Evolutionary conservation across 2,888 invertebrate genomes (phyloP).

Genomic region (Macrosoma leucophasiata): DNA sequence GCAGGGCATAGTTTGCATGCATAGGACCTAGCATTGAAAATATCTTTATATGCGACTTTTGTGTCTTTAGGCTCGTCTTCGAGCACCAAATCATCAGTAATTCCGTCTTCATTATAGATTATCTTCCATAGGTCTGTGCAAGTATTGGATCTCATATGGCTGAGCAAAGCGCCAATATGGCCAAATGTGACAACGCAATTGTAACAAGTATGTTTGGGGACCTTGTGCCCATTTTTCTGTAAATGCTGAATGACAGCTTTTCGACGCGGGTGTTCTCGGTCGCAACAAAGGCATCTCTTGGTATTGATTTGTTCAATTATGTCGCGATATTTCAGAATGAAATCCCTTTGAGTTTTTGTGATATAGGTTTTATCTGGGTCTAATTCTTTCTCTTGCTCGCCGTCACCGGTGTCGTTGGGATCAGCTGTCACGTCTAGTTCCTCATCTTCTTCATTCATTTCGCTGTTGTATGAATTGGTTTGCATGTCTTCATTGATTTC

Average conservation of each 20-base stretch:
- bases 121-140: constrained; percentile 71
- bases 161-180: constrained; percentile 67
- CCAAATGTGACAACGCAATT: constrained; percentile 77
- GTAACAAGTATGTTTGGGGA: constrained; percentile 78
- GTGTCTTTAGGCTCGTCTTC: constrained; percentile 55
- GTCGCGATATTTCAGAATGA: constrained; percentile 60
- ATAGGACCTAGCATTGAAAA: constrained; percentile 69
- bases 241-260: constrained; percentile 72
- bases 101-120: constrained; percentile 66
- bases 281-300: constrained; percentile 65
- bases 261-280: constrained; percentile 62
- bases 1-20: constrained; percentile 69
- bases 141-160: constrained; percentile 68
- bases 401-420: constrained; percentile 45
- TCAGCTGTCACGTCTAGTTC: constrained; percentile 38
- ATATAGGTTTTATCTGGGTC: constrained; percentile 59
- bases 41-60: constrained; percentile 66
- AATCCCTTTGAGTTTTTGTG: constrained; percentile 63
- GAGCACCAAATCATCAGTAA: constrained; percentile 63
- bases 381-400: constrained; percentile 40
- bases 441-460: constrained; percentile 52
- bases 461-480: constrained; percentile 51
- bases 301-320: constrained; percentile 69
- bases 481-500: constrained; percentile 68
- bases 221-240: constrained; percentile 72